Percentiles rank a stretch among this genome's conserved stretches.
Evolutionary conservation across 2,113 vertebrate species (phyloP).

Genomic region (Gyps fulvus): DNA sequence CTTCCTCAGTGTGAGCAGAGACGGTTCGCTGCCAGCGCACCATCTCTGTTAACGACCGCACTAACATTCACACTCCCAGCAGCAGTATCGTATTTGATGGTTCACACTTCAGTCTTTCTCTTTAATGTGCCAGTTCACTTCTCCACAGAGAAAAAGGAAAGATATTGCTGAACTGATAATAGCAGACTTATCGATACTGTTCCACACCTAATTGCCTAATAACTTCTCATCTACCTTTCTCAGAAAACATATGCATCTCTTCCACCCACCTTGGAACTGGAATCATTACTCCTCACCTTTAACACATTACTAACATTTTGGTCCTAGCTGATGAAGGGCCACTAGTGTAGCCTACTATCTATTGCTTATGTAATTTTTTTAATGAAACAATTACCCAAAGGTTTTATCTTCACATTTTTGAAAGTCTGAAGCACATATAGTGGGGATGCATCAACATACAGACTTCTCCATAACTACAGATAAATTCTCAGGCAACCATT

Average conservation of each 20-base stretch:
- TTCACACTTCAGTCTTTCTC: neutral
- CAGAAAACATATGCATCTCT: neutral
- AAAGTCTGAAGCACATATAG: neutral
- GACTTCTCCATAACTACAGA: neutral
- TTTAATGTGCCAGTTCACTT: neutral
- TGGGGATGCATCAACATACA: neutral
- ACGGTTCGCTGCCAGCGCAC: neutral
- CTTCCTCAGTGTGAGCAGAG: neutral
- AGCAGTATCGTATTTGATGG: neutral
- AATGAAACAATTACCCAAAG: neutral
- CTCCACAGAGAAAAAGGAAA: neutral
- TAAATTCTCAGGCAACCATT: neutral
- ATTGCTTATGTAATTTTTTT: conserved; percentile 28
- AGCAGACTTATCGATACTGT: neutral
- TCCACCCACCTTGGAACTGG: neutral
- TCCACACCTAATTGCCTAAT: neutral
- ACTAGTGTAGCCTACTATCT: neutral
- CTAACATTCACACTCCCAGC: neutral
- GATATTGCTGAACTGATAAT: neutral
- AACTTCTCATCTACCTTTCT: neutral
- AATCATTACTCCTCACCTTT: neutral
- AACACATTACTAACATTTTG: neutral
- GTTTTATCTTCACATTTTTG: neutral
- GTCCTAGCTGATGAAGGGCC: neutral
- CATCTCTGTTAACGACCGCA: neutral